phyloP scores from a whole-genome alignment of 2,888 invertebrate species.

The Drosophila robusta region DNA sequence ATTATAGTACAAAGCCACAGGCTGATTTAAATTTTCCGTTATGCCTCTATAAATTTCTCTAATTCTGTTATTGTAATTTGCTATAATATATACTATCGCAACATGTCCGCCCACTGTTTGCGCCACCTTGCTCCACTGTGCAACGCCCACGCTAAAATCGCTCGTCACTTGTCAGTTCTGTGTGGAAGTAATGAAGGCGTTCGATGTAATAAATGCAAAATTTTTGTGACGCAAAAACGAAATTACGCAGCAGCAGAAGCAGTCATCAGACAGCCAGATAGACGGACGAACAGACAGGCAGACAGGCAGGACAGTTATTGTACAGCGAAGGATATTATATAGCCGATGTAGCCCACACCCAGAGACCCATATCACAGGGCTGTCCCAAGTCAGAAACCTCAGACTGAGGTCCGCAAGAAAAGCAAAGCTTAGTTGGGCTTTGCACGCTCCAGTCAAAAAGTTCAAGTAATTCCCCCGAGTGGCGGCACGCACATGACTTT shows the following conservation, averaged over 20 bases:
- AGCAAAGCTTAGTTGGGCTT: slow-evolving; percentile 47
- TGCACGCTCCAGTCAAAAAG: slow-evolving; percentile 36
- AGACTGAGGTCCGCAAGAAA: slow-evolving; percentile 20
- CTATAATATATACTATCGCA: no score
- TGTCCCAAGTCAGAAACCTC: slow-evolving; percentile 35
- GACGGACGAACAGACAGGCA: slow-evolving; percentile 42
- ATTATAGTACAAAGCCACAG: no score
- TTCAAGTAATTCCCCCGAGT: slow-evolving; percentile 56
- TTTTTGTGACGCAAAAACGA: slow-evolving; percentile 73
- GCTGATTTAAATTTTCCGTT: no score
- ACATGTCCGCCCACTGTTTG: not conserved
- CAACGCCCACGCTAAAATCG: slow-evolving; percentile 47
- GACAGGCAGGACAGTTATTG: slow-evolving; percentile 13
- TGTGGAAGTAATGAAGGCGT: slow-evolving; percentile 78
- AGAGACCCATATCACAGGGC: slow-evolving; percentile 2
- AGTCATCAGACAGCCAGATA: slow-evolving; percentile 40
- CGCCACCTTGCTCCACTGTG: slow-evolving; percentile 56
- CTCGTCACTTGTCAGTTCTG: slow-evolving; percentile 70
- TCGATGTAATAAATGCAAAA: slow-evolving; percentile 80
- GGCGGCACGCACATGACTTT: slow-evolving; percentile 73
- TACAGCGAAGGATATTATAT: not conserved
- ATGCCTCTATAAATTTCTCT: no score
- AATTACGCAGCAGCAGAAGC: slow-evolving; percentile 59
- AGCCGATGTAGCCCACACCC: not conserved
- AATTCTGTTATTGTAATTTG: no score